Evolutionary conservation across 2,113 vertebrate species (phyloP).

Genomic region (Tachysurus vachellii): DNA sequence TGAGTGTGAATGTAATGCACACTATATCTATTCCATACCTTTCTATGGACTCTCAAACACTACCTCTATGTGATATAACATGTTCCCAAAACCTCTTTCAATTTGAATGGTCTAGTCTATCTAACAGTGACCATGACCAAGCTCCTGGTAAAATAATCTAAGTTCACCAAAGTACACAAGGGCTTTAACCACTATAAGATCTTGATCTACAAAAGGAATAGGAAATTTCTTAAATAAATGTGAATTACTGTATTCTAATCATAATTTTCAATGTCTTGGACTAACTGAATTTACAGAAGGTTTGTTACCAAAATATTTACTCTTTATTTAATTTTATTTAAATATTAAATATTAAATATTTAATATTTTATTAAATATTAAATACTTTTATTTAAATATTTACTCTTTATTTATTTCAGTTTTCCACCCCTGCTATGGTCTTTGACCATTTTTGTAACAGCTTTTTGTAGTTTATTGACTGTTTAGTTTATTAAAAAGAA

Average conservation of each 20-base stretch:
- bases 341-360: no score
- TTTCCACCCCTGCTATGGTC: no score
- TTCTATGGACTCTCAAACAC: not conserved
- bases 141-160: not conserved
- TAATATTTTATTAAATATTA: no score
- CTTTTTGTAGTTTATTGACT: not conserved
- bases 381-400: no score
- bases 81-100: not conserved
- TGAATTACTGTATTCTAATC: no score
- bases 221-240: no score
- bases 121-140: not conserved
- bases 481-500: not conserved
- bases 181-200: not conserved
- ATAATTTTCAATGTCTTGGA: no score
- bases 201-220: not conserved
- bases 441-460: no score
- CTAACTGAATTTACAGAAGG: not conserved
- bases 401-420: no score
- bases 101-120: not conserved
- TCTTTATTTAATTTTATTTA: no score
- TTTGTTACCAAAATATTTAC: no score
- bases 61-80: not conserved
- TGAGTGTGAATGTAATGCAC: not conserved
- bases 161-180: not conserved
- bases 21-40: not conserved